Evolutionary conservation across 2,113 vertebrate species (phyloP), one percentile per base, ranked within the genome.

Genomic region (Lophura nycthemera): DNA sequence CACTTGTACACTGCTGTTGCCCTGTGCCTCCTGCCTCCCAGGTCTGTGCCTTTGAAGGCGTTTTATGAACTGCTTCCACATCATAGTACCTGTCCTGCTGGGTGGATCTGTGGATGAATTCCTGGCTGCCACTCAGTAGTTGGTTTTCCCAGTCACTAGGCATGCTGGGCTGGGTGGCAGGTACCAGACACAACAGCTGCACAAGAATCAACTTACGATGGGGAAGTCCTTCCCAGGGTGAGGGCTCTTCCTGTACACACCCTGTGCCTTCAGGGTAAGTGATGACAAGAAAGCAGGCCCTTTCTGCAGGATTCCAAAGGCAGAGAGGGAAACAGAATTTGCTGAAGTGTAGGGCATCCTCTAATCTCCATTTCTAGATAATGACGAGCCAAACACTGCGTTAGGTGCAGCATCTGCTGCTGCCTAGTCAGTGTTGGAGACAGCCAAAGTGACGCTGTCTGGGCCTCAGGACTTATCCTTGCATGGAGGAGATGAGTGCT

Each of bases 391-490:
- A 38, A 56, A 61, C 10, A 27, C 17, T 18, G 7, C 6, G 6
- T 34, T 29, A 42, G 19, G 16, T 59, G 24, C 4, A 2, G 54
- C 50, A 29, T 25, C 4, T 30, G 34, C 21, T 89, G 21, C 21
- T 72, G 34, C 2, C 0, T 48, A 2, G 0, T 38, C 19, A 13
- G 22, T n/a, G 52, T 12, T 52, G 1, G 1, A 22, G 18, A 43
- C 18, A 63, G 60, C 22, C 1, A 1, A n/a, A 57, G 32, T 10
- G 22, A 42, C 0, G 2, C 56, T 79, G 20, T 59, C 61, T 59
- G 56, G 24, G 13, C 61, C 34, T 73, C 2, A 3, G 60, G 27
- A 25, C 47, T 57, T 89, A 60, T 34, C 40, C 30, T 67, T 80
- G 74, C 2, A 0, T 22, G 32, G 34, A 32, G 19, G 14, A 72